Evolutionary conservation across 2,113 vertebrate species (phyloP), one percentile per base, ranked within the genome.

Genomic region (Leptobrachium leishanense): DNA sequence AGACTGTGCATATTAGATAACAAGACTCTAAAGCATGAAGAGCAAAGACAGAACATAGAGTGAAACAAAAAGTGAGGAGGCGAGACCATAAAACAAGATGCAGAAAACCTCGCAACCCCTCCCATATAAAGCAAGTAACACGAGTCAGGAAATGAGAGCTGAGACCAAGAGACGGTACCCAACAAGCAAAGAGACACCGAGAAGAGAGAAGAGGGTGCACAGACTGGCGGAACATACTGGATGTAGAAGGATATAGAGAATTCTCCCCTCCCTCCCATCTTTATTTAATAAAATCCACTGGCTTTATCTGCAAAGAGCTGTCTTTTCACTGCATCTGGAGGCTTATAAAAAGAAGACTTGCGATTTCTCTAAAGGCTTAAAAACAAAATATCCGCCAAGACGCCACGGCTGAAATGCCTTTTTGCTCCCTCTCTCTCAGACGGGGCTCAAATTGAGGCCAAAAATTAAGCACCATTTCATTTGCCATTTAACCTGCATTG

Each of bases 241-340:
- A 66, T 10, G 39, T 20, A 42, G 59, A 54, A 13, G 13, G 50
- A 2, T 7, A 42, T 11, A 62, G 42, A 54, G 65, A 57, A 20
- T 46, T 62, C 59, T 62, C 8, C 62, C 39, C 53, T 13, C 62
- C 15, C 63, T 13, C 46, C 63, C 46, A 40, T n/a, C 70, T 65
- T 53, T 69, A 63, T 74, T 80, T 74, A 73, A 80, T 68, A 74
- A 74, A 80, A 80, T 68, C 77, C 70, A 12, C 5, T 41, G 15
- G 62, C 70, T 73, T 80, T 80, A 74, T 79, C 69, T 31, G 69
- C 62, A 66, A 72, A 57, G 62, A 66, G 62, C 71, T 43, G 77
- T 73, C 70, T 73, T 78, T 74, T 53, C 2, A 5, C 77, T 20
- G 77, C 77, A 43, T 74, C 69, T 66, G 50, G 77, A 65, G 40